Percentiles rank a stretch among this genome's conserved stretches.
These are phyloP conservation scores for Sphyrna mokarran DNA, from an alignment of 2,113 vertebrate genomes.

Conservation along the genomic window DNA sequence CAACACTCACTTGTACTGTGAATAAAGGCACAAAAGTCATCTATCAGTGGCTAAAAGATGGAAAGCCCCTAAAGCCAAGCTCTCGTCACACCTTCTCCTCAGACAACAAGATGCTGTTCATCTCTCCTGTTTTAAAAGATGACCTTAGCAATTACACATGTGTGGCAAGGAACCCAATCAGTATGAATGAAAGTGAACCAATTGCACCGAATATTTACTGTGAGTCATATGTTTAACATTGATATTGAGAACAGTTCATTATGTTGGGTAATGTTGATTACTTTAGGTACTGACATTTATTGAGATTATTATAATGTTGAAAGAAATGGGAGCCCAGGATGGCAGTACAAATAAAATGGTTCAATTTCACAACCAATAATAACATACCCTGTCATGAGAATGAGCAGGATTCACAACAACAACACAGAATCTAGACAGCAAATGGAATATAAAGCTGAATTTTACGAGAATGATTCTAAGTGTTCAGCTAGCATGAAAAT, in stretches of 20 bases:
- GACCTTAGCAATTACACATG: constrained; percentile 68
- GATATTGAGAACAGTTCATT: background rate
- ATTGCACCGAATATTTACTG: constrained; percentile 64
- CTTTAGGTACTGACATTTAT: background rate
- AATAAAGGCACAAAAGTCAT: constrained; percentile 55
- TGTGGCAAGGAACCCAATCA: constrained; percentile 60
- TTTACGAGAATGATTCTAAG: too few relatives aligned
- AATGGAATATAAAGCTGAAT: background rate
- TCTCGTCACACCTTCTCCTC: constrained; percentile 53
- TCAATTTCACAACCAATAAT: background rate
- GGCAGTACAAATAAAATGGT: background rate
- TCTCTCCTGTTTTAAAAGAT: constrained; percentile 62
- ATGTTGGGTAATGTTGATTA: background rate
- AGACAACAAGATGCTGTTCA: constrained; percentile 55
- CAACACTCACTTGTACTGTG: constrained; percentile 59
- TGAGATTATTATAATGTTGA: background rate
- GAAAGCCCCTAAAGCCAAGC: constrained; percentile 45
- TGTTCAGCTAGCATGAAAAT: too few relatives aligned
- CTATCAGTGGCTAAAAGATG: constrained; percentile 66
- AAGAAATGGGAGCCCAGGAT: background rate
- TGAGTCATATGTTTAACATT: constrained; percentile 49
- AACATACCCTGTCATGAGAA: background rate
- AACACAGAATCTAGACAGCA: background rate
- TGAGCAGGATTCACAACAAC: background rate
- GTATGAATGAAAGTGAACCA: constrained; percentile 57